Conservation (phyloP, 2,888 invertebrate genomes). For the Aquatica leii region DNA sequence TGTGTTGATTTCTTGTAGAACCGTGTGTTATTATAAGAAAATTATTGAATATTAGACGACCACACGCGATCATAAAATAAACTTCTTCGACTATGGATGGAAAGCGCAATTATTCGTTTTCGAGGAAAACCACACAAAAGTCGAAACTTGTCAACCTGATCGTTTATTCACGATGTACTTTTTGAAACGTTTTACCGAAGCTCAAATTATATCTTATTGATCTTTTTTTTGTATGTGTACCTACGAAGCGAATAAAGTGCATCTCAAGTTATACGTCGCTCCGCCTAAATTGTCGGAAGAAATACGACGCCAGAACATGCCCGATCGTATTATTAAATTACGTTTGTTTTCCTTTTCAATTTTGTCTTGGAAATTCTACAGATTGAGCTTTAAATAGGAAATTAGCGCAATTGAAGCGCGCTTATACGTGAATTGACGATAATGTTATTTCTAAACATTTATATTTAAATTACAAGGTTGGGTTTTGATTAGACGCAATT, state of each 20-base stretch:
- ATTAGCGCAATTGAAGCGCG: conserved; percentile 1
- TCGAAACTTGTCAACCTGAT: not conserved
- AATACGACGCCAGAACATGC: conserved; percentile 8
- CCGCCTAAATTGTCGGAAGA: conserved; percentile 3
- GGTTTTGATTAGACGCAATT: no score
- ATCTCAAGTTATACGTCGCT: conserved; percentile 1
- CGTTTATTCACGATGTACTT: no score
- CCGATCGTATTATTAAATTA: conserved; percentile 16
- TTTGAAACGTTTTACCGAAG: not conserved
- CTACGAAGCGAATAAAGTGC: conserved; percentile 3
- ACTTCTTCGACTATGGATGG: no score
- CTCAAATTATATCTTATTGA: conserved; percentile 13
- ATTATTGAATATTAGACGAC: no score
- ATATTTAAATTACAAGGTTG: no score
- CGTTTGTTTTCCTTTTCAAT: conserved; percentile 3
- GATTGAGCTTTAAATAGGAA: conserved; percentile 2
- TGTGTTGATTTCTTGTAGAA: no score
- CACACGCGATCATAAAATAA: no score
- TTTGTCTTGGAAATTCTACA: not conserved
- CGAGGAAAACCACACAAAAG: no score
- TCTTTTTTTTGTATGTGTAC: conserved; percentile 1
- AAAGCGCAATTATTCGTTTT: no score
- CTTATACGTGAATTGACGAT: no score
- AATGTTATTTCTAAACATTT: no score
- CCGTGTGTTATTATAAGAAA: no score